Conservation (phyloP, 2,888 invertebrate genomes). For the Carcina quercana region DNA sequence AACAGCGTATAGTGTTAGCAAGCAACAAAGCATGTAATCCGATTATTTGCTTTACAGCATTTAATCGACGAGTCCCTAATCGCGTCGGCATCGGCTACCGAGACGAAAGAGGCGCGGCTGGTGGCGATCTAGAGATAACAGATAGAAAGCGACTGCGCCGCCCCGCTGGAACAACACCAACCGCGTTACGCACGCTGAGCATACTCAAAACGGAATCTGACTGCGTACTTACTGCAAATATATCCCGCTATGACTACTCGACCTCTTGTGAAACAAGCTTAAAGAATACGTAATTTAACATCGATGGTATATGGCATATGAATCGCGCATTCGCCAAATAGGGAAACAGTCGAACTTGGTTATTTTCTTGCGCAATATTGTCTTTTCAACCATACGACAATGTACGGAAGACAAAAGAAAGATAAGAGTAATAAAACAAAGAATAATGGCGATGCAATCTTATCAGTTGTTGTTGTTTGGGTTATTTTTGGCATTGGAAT, state of each 20-base stretch:
- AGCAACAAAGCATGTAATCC: constrained; percentile 39
- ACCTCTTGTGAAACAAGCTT: constrained; percentile 22
- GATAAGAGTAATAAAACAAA: no score
- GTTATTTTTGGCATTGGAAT: no score
- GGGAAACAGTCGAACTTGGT: no score
- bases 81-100: constrained; percentile 45
- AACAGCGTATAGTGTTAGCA: constrained; percentile 24
- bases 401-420: background rate
- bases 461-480: no score
- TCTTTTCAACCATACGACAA: background rate
- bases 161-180: constrained; percentile 50
- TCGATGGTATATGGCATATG: constrained; percentile 1
- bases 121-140: constrained; percentile 54
- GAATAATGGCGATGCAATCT: no score
- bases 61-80: constrained; percentile 46
- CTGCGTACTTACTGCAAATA: constrained; percentile 22
- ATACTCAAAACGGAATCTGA: constrained; percentile 38
- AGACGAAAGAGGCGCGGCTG: constrained; percentile 36
- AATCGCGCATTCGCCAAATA: no score
- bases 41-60: constrained; percentile 45
- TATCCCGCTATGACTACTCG: constrained; percentile 10
- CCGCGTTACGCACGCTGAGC: constrained; percentile 62
- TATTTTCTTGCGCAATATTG: no score
- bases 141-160: constrained; percentile 47
- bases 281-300: constrained; percentile 8